Evolutionary conservation across 2,888 invertebrate genomes (phyloP).

Genomic region (Tigriopus californicus): DNA sequence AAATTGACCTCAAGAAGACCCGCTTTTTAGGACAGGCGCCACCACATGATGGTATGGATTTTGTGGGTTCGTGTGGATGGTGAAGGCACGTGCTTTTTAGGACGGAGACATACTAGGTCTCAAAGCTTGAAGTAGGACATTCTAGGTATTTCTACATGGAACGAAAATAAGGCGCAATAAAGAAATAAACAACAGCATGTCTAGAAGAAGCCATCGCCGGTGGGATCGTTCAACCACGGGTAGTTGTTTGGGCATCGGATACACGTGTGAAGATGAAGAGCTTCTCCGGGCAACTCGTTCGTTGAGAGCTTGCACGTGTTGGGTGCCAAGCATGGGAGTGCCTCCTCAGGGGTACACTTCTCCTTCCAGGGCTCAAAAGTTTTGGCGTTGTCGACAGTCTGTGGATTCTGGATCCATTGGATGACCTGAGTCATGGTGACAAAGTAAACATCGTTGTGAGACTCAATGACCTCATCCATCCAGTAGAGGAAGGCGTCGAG

Average conservation of each 20-base stretch:
- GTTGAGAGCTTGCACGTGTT: constrained; percentile 77
- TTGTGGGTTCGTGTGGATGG: no score
- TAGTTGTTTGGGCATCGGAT: constrained; percentile 82
- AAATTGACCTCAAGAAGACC: no score
- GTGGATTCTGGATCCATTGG: constrained; percentile 84
- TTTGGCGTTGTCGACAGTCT: constrained; percentile 61
- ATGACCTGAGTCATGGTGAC: constrained; percentile 83
- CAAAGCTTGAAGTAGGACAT: no score
- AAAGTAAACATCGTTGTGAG: constrained; percentile 78
- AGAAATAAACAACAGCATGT: constrained; percentile 1
- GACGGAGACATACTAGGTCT: no score
- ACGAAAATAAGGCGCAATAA: not conserved
- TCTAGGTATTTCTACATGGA: not conserved
- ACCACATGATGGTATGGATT: no score
- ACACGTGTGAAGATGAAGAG: constrained; percentile 79
- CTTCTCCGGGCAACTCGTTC: constrained; percentile 83
- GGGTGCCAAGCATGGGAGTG: constrained; percentile 65
- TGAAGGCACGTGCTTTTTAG: no score
- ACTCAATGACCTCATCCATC: constrained; percentile 68
- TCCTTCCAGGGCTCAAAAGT: constrained; percentile 88
- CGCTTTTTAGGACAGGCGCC: no score
- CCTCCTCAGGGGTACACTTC: constrained; percentile 71
- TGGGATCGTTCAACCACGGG: constrained; percentile 84
- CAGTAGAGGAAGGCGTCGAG: constrained; percentile 79
- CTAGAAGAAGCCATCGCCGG: constrained; percentile 74